phyloP scores from a whole-genome alignment of 1,140 invertebrate genomes.

The Apis florea region DNA sequence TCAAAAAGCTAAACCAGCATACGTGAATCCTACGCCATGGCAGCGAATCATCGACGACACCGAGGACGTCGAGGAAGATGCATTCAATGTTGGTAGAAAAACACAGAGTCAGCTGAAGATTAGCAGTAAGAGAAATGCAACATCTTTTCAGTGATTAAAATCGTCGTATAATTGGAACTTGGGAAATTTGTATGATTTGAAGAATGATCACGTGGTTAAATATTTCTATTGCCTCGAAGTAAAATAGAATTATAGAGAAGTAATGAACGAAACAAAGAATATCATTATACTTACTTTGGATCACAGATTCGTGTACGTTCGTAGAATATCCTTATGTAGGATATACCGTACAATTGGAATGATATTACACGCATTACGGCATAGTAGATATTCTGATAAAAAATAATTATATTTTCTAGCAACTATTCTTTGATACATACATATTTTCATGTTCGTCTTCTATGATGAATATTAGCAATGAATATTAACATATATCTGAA shows the following conservation, averaged over 20 bases:
- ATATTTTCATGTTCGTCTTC: neutral
- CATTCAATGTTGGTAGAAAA: slow-evolving; percentile 14
- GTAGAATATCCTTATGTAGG: neutral
- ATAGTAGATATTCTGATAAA: slow-evolving; percentile 1
- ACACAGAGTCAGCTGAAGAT: slow-evolving; percentile 35
- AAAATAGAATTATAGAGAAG: neutral
- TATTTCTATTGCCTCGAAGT: neutral
- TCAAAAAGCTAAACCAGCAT: slow-evolving; percentile 74
- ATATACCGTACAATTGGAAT: neutral
- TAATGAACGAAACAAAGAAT: too few relatives aligned
- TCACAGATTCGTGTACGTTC: neutral
- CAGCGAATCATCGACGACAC: slow-evolving; percentile 59
- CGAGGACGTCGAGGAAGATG: slow-evolving; percentile 48
- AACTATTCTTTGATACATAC: slow-evolving; percentile 22
- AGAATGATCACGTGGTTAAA: neutral
- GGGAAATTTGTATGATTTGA: neutral
- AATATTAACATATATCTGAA: neutral
- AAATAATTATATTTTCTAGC: slow-evolving; percentile 22
- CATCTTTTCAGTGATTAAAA: slow-evolving; percentile 42
- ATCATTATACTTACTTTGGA: neutral
- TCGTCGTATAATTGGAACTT: slow-evolving; percentile 2
- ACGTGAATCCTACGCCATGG: slow-evolving; percentile 76
- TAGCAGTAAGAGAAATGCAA: slow-evolving; percentile 43
- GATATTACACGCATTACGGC: neutral
- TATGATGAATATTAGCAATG: neutral